Conservation (phyloP, 2,888 invertebrate species). For the Drosophila anomalipes region DNA sequence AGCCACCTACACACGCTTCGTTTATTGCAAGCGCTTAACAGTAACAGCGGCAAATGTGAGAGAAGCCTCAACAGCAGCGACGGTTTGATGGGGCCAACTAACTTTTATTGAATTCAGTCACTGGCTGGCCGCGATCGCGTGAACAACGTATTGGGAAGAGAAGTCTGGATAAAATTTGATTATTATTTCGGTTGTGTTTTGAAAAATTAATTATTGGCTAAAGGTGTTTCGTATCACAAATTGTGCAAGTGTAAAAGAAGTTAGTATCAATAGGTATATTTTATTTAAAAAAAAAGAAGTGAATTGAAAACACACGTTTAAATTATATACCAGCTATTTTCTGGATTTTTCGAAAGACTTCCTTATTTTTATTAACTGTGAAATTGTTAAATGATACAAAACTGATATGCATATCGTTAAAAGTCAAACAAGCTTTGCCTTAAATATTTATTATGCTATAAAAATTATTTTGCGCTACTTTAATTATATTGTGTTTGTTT, state of each 20-base stretch:
- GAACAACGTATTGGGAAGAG: constrained; percentile 46
- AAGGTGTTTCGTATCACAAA: constrained; percentile 24
- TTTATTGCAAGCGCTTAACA: constrained; percentile 30
- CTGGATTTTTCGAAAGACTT: not conserved
- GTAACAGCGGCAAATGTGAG: constrained; percentile 21
- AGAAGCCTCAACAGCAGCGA: constrained; percentile 35
- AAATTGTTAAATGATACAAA: not conserved
- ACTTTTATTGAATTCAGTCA: constrained; percentile 79
- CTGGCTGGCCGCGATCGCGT: constrained; percentile 78
- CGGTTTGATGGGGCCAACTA: constrained; percentile 66
- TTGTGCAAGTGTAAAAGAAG: constrained; percentile 42
- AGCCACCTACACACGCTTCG: constrained; percentile 51
- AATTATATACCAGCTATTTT: not conserved
- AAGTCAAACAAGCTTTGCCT: not conserved
- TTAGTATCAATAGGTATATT: constrained; percentile 33
- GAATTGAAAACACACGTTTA: not conserved
- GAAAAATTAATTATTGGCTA: constrained; percentile 36
- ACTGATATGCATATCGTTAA: not conserved
- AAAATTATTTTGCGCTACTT: not conserved
- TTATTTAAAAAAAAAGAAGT: not conserved
- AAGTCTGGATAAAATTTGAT: not conserved
- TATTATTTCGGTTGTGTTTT: constrained; percentile 7
- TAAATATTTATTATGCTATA: not conserved
- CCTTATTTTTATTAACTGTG: not conserved
- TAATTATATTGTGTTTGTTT: not conserved